Evolutionary conservation across 2,797 vertebrate genomes (phyloP), one percentile per base, ranked within the genome.

Genomic region (Hoplostethus mediterraneus): DNA sequence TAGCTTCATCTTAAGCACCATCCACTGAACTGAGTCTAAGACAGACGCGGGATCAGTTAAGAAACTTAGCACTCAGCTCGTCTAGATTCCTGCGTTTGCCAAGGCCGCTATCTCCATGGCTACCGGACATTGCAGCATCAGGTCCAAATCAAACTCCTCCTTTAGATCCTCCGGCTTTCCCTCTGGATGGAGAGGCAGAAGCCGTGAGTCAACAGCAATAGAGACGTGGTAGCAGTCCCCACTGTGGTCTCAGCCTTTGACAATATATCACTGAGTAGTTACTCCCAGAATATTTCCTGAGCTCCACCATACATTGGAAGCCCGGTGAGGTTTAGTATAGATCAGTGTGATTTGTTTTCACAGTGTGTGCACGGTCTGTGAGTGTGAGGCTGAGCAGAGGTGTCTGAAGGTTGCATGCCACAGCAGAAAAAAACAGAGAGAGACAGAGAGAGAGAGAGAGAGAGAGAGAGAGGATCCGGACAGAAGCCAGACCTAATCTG

Each of bases 41-140:
- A 87, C 77, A 72, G 71, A 69, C n/a, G 48, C 44, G 14, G 51
- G 30, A 80, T 76, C 64, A 64, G 65, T 67, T 59, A 57, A 49
- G 80, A 63, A 79, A 75, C 1, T 61, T 25, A 53, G 63, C 49
- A 53, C 72, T 52, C 47, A 54, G 33, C 58, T 69, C 83, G 73
- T 48, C 71, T 74, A 66, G 77, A 81, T 84, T 81, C 59, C 77
- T 62, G 76, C 67, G 69, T 78, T 84, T 45, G 75, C 78, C 80
- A 63, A 62, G 65, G 79, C 73, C 63, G 14, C 63, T 80, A 74
- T 89, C 83, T 83, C 82, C 81, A 86, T 80, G 83, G 85, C 75
- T 82, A 77, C 85, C 47, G 48, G 85, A 91, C 89, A 88, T 89
- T 89, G 84, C 81, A 73, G 78, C 75, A 86, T 88, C 71, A 76